These are phyloP conservation scores for Coracopsis vasa DNA, from an alignment of 2,113 vertebrate species.

Conservation along the genomic window DNA sequence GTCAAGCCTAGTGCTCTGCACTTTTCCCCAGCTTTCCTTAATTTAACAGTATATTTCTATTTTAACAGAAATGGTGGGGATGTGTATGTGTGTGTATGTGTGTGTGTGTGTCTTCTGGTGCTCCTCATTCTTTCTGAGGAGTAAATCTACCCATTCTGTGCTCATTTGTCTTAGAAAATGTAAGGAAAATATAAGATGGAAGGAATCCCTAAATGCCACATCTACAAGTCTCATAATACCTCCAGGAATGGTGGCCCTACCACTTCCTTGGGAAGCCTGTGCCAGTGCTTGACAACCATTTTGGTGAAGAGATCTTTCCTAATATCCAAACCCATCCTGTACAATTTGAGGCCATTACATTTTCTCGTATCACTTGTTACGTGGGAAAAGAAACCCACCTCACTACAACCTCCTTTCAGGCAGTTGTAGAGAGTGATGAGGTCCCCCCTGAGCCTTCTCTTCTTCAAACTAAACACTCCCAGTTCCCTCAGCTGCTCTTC, in stretches of 20 bases:
- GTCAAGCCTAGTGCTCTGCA: not conserved
- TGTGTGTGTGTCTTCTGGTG: not conserved
- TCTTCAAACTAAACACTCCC: not conserved
- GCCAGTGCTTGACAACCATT: not conserved
- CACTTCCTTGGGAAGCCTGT: not conserved
- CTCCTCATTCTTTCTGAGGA: not conserved
- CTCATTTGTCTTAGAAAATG: not conserved
- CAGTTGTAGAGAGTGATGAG: not conserved
- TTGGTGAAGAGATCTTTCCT: not conserved
- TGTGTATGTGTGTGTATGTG: no score
- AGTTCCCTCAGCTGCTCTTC: not conserved
- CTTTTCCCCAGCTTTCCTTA: accelerated
- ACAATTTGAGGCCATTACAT: not conserved
- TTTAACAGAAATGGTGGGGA: not conserved
- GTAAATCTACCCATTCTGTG: not conserved
- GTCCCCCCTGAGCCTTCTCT: not conserved
- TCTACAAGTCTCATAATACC: not conserved
- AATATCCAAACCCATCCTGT: not conserved
- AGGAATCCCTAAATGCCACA: not conserved
- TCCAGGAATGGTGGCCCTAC: not conserved
- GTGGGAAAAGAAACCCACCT: not conserved
- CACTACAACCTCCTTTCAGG: not conserved
- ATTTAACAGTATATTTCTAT: not conserved
- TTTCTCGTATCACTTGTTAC: not conserved
- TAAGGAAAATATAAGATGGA: not conserved